Evolutionary conservation across 2,797 vertebrate genomes (phyloP).

Genomic region (Potorous gilbertii): DNA sequence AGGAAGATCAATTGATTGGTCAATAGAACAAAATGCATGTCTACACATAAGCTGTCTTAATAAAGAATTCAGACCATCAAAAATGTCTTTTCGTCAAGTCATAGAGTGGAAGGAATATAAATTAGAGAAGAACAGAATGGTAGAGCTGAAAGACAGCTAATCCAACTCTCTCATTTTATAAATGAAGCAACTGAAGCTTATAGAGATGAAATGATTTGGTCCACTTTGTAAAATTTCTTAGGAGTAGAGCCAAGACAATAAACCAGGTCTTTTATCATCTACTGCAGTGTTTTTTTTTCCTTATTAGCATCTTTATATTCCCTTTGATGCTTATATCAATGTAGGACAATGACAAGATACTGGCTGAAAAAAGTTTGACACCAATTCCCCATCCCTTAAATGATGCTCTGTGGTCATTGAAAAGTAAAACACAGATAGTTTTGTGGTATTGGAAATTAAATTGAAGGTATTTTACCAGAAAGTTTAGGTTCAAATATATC

Average conservation of each 20-base stretch:
- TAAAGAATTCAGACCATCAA: not conserved
- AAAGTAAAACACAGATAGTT: not conserved
- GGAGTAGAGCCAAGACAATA: not conserved
- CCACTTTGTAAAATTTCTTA: not conserved
- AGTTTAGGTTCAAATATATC: not conserved
- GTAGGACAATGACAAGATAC: not conserved
- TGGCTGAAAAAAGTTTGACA: not conserved
- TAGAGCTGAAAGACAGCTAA: not conserved
- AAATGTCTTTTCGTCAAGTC: not conserved
- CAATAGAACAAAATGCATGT: not conserved
- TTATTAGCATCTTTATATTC: not conserved
- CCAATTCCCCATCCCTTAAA: conserved; percentile 21
- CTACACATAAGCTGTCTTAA: not conserved
- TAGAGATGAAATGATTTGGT: not conserved
- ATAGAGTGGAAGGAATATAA: not conserved
- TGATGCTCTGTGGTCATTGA: conserved; percentile 7
- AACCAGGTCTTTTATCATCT: not conserved
- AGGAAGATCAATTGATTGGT: not conserved
- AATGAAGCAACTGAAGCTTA: not conserved
- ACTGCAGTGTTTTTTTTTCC: not conserved
- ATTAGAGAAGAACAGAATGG: not conserved
- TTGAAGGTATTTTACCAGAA: not conserved
- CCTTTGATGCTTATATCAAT: conserved; percentile 5
- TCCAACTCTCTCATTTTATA: not conserved
- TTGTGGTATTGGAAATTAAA: not conserved